A percentile compares a stretch with the other conserved stretches of the same genome.
phyloP scores from a whole-genome alignment of 2,797 vertebrate genomes.

The Pseudocheirus occidentalis region DNA sequence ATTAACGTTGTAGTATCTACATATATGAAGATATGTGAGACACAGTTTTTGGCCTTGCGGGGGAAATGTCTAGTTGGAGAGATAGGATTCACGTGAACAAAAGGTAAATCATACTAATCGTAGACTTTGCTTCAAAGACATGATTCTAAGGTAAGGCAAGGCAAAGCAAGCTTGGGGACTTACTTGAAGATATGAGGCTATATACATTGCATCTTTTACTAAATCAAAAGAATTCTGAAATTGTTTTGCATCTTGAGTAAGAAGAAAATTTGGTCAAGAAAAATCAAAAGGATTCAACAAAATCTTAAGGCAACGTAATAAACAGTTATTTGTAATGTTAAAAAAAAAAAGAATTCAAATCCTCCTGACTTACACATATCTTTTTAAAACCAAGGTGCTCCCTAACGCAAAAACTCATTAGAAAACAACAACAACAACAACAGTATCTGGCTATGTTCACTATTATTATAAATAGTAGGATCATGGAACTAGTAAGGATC shows the following conservation, averaged over 20 bases:
- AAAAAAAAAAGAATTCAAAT: too few species aligned
- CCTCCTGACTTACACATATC: not conserved
- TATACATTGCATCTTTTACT: not conserved
- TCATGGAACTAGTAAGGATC: not conserved
- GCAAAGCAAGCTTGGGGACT: not conserved
- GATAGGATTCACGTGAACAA: not conserved
- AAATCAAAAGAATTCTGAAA: slow-evolving; percentile 5
- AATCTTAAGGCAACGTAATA: not conserved
- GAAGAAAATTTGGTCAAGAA: slow-evolving; percentile 33
- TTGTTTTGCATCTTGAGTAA: not conserved
- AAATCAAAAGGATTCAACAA: not conserved
- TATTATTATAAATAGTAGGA: not conserved
- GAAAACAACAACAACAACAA: not conserved
- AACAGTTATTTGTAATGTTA: not conserved
- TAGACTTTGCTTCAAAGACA: not conserved
- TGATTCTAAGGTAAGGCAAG: not conserved
- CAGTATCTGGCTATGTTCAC: not conserved
- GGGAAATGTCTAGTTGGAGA: not conserved
- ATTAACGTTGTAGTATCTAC: not conserved
- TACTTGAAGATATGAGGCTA: not conserved
- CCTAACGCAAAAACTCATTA: not conserved
- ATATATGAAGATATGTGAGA: not conserved
- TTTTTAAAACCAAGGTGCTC: not conserved
- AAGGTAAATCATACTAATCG: not conserved
- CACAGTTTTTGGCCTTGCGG: not conserved